Evolutionary conservation across 2,113 vertebrate species (phyloP).

Genomic region (Ammodytes dubius): DNA sequence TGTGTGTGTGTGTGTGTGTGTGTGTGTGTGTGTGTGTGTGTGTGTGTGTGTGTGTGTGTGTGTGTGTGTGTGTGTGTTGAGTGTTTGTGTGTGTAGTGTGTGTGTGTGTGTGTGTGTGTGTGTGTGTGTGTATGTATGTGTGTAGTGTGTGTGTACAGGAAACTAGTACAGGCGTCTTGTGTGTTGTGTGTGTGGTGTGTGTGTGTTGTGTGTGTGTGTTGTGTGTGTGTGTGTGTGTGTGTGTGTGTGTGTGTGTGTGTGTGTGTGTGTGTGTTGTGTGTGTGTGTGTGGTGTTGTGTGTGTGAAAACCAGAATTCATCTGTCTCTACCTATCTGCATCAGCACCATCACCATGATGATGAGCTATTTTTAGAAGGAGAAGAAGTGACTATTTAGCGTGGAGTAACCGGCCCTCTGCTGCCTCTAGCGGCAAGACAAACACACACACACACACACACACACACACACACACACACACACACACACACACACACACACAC

Average conservation of each 20-base stretch:
- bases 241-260: neutral
- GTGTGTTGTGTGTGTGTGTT: no score
- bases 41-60: neutral
- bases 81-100: no score
- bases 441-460: no score
- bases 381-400: neutral
- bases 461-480: no score
- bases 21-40: no score
- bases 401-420: constrained; percentile 1
- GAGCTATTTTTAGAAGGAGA: constrained; percentile 39
- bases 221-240: no score
- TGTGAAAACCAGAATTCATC: neutral
- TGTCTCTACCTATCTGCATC: constrained; percentile 18
- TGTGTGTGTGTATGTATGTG: no score
- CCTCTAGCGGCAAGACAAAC: constrained; percentile 9
- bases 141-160: neutral
- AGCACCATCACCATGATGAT: constrained; percentile 45
- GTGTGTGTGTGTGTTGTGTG: neutral
- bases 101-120: neutral
- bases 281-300: neutral
- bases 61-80: neutral
- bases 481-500: no score
- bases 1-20: no score
- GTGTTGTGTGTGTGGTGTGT: neutral
- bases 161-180: no score